These are phyloP conservation scores for Agonum fuliginosum DNA, from an alignment of 2,888 invertebrate species.

Conservation along the genomic window DNA sequence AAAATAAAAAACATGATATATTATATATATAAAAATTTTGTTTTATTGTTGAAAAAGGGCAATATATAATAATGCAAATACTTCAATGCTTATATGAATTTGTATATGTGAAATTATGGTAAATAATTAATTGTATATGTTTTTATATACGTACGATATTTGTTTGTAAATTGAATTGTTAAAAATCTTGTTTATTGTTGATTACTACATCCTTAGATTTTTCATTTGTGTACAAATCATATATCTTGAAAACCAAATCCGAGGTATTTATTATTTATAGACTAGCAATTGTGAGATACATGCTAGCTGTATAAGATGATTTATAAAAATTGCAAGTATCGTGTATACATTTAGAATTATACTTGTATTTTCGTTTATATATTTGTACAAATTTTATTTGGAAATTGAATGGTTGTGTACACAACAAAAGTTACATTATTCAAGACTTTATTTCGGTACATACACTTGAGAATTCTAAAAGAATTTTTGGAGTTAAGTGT, in stretches of 20 bases:
- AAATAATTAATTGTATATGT: not conserved
- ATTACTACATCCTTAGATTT: not conserved
- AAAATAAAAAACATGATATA: not conserved
- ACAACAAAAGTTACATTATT: not conserved
- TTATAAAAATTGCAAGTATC: too few relatives aligned
- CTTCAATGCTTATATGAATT: not conserved
- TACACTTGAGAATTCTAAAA: not conserved
- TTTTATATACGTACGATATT: not conserved
- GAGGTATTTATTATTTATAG: too few relatives aligned
- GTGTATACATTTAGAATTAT: too few relatives aligned
- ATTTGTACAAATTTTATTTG: not conserved
- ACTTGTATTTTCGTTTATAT: too few relatives aligned
- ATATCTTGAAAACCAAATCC: not conserved
- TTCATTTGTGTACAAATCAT: not conserved
- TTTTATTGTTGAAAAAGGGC: not conserved
- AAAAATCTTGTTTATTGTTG: not conserved
- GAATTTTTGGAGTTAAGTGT: not conserved
- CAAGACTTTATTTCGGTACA: not conserved
- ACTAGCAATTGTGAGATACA: too few relatives aligned
- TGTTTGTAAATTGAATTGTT: not conserved
- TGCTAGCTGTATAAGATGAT: too few relatives aligned
- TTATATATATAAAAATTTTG: not conserved
- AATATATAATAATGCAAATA: not conserved
- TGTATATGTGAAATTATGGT: not conserved
- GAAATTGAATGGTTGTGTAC: not conserved